Percentiles rank a stretch among this genome's conserved stretches.
Evolutionary conservation across 2,888 invertebrate genomes (phyloP).

Genomic region (Drosophila meridionalis): DNA sequence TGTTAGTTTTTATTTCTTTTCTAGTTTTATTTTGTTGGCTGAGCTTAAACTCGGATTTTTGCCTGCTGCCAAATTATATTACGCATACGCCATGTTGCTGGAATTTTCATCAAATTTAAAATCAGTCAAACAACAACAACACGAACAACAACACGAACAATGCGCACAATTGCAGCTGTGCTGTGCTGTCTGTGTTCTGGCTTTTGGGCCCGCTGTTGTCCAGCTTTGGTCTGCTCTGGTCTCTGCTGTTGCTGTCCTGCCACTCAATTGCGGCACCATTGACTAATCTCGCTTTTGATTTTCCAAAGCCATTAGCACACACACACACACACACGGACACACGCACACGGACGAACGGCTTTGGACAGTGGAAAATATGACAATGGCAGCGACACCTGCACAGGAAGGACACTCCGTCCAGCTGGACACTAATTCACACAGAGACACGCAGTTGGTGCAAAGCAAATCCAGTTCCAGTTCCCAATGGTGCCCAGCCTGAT

Average conservation of each 20-base stretch:
- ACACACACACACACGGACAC: conserved; percentile 10
- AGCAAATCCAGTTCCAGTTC: conserved; percentile 47
- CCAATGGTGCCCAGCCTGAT: conserved; percentile 66
- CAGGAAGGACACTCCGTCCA: conserved; percentile 30
- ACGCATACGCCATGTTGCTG: conserved; percentile 45
- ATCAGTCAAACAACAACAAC: conserved; percentile 24
- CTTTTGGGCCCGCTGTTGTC: conserved; percentile 23
- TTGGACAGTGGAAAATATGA: conserved; percentile 53
- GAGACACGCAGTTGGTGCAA: conserved; percentile 11
- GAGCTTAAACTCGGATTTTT: conserved; percentile 58
- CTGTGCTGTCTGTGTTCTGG: conserved; percentile 10
- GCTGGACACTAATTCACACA: conserved; percentile 58
- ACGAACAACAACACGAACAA: conserved; percentile 16
- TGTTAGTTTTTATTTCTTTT: conserved; percentile 58
- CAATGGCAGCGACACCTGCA: conserved; percentile 57
- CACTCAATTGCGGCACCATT: conserved; percentile 67
- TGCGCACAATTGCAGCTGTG: conserved; percentile 33
- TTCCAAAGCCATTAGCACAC: conserved; percentile 60
- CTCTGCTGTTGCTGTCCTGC: conserved; percentile 48
- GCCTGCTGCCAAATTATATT: conserved; percentile 50
- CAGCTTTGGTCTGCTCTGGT: conserved; percentile 21
- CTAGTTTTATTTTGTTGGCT: conserved; percentile 26
- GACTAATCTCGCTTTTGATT: conserved; percentile 72
- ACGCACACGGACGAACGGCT: conserved; percentile 28
- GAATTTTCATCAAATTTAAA: conserved; percentile 52